Conservation (phyloP, 2,113 vertebrate genomes). For the Callospermophilus lateralis region DNA sequence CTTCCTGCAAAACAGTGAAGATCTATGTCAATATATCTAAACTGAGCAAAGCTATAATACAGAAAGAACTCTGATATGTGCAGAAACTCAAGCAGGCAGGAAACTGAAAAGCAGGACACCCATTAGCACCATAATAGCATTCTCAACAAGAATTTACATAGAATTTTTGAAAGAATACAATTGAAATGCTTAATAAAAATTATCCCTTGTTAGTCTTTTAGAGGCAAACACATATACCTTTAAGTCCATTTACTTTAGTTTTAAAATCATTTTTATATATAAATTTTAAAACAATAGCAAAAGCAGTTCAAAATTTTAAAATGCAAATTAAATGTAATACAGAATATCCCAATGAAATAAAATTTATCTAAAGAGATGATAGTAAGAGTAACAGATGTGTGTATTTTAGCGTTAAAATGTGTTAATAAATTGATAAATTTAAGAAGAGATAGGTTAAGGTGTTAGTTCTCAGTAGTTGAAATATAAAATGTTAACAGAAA, state of each 20-base stretch:
- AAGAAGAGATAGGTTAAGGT: background rate
- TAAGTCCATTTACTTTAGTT: background rate
- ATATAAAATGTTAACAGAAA: background rate
- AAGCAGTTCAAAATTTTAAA: background rate
- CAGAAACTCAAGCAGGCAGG: background rate
- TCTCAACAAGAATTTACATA: background rate
- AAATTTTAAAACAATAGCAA: background rate
- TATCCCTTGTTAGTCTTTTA: background rate
- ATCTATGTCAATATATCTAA: background rate
- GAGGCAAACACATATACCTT: background rate
- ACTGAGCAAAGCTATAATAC: too few species aligned
- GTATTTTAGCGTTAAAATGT: background rate
- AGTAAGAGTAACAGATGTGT: background rate
- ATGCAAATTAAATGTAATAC: background rate
- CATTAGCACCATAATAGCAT: background rate
- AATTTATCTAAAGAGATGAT: background rate
- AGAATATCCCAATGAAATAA: background rate
- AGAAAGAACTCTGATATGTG: background rate
- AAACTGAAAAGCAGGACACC: background rate
- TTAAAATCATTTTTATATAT: background rate
- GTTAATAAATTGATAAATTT: background rate
- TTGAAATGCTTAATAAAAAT: background rate
- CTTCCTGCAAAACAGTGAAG: background rate
- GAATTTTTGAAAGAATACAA: background rate
- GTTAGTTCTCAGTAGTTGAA: background rate